Percentiles rank a stretch among this genome's conserved stretches.
These are phyloP conservation scores for Dynastes grantii DNA, from an alignment of 2,888 invertebrate species.

Conservation along the genomic window DNA sequence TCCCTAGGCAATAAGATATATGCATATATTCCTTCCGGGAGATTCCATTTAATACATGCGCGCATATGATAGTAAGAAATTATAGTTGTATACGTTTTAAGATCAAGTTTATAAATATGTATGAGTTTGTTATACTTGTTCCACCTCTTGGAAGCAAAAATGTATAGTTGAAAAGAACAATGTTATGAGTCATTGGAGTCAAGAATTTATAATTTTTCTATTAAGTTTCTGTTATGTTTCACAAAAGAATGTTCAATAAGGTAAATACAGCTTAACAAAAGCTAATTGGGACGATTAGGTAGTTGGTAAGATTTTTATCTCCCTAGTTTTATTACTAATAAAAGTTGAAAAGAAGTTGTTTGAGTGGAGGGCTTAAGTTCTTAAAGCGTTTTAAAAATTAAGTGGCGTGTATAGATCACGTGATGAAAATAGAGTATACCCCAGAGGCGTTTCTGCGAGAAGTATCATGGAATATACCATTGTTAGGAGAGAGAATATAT, in stretches of 20 bases:
- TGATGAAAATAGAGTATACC: too few relatives aligned
- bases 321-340: too few relatives aligned
- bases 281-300: not conserved
- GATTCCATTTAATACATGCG: slow-evolving; percentile 23
- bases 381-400: too few relatives aligned
- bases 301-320: too few relatives aligned
- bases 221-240: not conserved
- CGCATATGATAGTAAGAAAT: not conserved
- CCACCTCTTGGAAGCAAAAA: not conserved
- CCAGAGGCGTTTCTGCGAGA: too few relatives aligned
- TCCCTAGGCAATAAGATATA: slow-evolving; percentile 8
- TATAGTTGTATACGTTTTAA: slow-evolving; percentile 17
- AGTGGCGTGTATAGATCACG: too few relatives aligned
- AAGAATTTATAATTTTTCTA: too few relatives aligned
- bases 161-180: not conserved
- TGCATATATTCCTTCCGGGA: slow-evolving; percentile 49
- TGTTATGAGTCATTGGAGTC: too few relatives aligned
- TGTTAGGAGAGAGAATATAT: too few relatives aligned
- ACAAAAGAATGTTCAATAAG: not conserved
- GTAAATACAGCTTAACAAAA: not conserved
- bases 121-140: not conserved
- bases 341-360: too few relatives aligned
- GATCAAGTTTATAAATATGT: slow-evolving; percentile 14
- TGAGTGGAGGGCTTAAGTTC: too few relatives aligned
- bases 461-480: too few relatives aligned